A percentile compares a stretch with the other conserved stretches of the same genome.
phyloP scores from a whole-genome alignment of 2,797 vertebrate genomes.

The Crocodylus rhombifer region DNA sequence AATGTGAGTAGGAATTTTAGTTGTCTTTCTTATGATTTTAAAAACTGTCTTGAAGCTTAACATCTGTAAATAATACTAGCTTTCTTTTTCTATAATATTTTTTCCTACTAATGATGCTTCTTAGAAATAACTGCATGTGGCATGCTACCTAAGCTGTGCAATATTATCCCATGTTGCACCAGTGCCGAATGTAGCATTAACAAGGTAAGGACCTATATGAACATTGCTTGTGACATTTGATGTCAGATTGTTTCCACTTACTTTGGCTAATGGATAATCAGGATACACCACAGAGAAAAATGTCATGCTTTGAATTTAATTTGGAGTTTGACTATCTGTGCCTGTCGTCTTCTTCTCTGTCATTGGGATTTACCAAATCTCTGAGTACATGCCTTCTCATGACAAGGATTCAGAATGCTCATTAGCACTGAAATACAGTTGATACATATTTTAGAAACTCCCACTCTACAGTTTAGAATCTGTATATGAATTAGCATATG shows the following conservation, averaged over 20 bases:
- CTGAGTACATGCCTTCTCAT: constrained; percentile 56
- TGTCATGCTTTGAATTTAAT: constrained; percentile 42
- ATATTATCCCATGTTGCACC: background rate
- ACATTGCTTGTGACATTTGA: constrained; percentile 14
- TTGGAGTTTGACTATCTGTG: constrained; percentile 34
- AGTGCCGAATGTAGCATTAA: background rate
- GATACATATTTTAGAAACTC: constrained; percentile 66
- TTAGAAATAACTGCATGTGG: background rate
- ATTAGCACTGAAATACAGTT: constrained; percentile 59
- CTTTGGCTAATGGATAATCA: constrained; percentile 19
- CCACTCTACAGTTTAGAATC: constrained; percentile 49
- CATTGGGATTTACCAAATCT: constrained; percentile 56
- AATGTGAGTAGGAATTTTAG: background rate
- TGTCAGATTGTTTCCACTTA: constrained; percentile 44
- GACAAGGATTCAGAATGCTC: constrained; percentile 62
- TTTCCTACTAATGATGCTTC: background rate
- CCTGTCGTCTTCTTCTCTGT: constrained; percentile 26
- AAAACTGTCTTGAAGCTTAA: background rate
- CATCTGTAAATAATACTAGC: background rate
- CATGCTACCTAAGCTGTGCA: background rate
- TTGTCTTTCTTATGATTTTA: background rate
- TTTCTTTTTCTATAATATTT: background rate
- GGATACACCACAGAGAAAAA: constrained; percentile 14
- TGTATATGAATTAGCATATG: constrained; percentile 70
- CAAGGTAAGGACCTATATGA: constrained; percentile 27